Evolutionary conservation across 1,140 invertebrate genomes (phyloP), one percentile per base, ranked within the genome.

Genomic region (Cyrtorhinus lividipennis): DNA sequence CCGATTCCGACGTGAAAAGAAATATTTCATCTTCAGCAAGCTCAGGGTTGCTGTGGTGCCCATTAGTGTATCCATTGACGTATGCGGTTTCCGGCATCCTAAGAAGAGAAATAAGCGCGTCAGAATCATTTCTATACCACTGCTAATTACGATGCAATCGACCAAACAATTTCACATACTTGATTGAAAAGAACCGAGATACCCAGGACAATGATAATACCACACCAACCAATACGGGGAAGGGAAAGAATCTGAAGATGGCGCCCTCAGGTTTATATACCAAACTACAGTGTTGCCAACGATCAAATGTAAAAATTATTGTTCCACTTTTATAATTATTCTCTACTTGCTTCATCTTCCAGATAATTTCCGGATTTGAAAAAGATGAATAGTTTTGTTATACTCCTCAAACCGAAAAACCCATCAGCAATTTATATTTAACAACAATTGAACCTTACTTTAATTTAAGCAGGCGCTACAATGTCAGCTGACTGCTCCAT

Each of bases 1-100:
- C 96, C 58, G 94, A 98, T 80, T 99, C 96, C 23, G 95, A 98
- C 56, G 95, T 98, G 77, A 99, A 99, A 26, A 99, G 81, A 76
- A 99, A 99, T 68, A 85, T 83, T 69, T 89, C 87, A 70, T 84
- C 86, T 74, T 90, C 85, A 70, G 85, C 83, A 72, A 88, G 82
- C 72, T 90, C 88, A 24, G 78, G 75, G 66, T 77, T 76, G n/a
- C n/a, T 27, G 24, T 27, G 24, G 74, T 86, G 83, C 66, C 87
- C 86, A 75, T 88, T 87, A 8, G 38, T 44, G 56, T 65, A 68
- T 13, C 70, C 70, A 30, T 71, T 71, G 15, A 68, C 64, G 64
- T 69, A 66, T 8, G 61, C 59, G 24, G 68, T 67, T 64, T 69
- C 68, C 13, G 69, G 68, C 69, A 70, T 70, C 56, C 24, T 62